These are phyloP conservation scores for Drosophila meridiana DNA, from an alignment of 2,888 invertebrate genomes.

Conservation along the genomic window DNA sequence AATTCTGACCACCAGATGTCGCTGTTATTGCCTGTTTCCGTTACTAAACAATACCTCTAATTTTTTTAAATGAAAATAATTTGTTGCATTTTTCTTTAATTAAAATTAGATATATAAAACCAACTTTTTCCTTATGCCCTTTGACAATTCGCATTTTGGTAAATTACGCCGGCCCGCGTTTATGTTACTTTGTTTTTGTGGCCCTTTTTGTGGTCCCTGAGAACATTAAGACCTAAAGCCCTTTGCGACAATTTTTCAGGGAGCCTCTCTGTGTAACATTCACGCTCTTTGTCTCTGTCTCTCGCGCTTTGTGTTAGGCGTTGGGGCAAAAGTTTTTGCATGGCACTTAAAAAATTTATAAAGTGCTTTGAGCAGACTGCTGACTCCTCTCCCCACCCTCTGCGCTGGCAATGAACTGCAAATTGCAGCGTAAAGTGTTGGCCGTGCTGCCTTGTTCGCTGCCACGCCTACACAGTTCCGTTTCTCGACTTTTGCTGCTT, in stretches of 20 bases:
- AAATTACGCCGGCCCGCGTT: constrained; percentile 9
- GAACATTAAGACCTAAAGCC: constrained; percentile 52
- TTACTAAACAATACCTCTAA: background rate
- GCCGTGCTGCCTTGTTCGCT: constrained; percentile 46
- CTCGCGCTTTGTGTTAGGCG: constrained; percentile 33
- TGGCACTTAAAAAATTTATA: constrained; percentile 75
- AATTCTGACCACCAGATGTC: constrained; percentile 35
- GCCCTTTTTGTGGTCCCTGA: constrained; percentile 49
- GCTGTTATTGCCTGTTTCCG: constrained; percentile 26
- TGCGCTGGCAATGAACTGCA: constrained; percentile 74
- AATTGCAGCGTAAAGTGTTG: constrained; percentile 77
- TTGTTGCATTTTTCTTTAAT: constrained; percentile 19
- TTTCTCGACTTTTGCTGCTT: constrained; percentile 72
- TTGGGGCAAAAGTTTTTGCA: constrained; percentile 55
- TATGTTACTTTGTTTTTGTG: constrained; percentile 45
- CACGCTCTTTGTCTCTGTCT: background rate
- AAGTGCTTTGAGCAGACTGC: constrained; percentile 73
- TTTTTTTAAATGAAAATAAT: background rate
- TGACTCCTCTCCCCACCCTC: background rate
- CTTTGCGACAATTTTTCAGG: constrained; percentile 17
- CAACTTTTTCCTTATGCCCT: constrained; percentile 19
- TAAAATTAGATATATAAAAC: constrained; percentile 29
- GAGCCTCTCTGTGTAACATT: background rate
- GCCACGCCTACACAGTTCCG: constrained; percentile 38
- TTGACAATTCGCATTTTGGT: constrained; percentile 24